Percentiles rank a stretch among this genome's conserved stretches.
These are phyloP conservation scores for Lasioglossum albipes DNA, from an alignment of 1,140 invertebrate genomes.

Conservation along the genomic window DNA sequence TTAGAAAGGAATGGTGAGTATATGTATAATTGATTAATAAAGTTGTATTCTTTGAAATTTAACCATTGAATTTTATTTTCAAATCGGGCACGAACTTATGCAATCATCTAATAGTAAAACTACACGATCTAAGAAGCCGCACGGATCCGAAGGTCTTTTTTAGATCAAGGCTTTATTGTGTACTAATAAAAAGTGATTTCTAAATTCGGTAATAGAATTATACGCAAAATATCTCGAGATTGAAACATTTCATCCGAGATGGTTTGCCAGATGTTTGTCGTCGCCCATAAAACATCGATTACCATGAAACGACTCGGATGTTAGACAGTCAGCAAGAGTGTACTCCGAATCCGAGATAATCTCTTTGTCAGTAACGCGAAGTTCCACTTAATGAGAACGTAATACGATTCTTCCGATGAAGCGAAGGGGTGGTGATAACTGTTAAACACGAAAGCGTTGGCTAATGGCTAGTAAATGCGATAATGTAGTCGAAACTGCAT, in stretches of 20 bases:
- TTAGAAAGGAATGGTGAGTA: too few species aligned
- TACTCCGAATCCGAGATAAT: constrained; percentile 17
- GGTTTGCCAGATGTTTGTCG: constrained; percentile 16
- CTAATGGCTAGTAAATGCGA: neutral
- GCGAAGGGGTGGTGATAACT: constrained; percentile 2
- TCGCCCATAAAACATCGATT: constrained; percentile 51
- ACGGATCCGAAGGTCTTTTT: too few species aligned
- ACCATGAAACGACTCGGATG: constrained; percentile 1
- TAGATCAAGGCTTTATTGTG: too few species aligned
- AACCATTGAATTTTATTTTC: too few species aligned
- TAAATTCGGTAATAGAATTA: too few species aligned
- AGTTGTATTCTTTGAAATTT: too few species aligned
- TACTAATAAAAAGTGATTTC: too few species aligned
- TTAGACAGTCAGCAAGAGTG: neutral
- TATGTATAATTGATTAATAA: too few species aligned
- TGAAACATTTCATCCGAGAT: neutral
- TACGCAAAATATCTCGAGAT: too few species aligned
- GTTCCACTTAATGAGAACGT: constrained; percentile 8
- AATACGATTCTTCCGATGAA: constrained; percentile 35
- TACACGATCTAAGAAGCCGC: too few species aligned
- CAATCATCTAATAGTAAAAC: too few species aligned
- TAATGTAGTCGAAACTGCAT: neutral
- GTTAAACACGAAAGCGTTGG: neutral
- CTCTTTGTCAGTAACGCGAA: neutral
- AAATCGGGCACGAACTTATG: too few species aligned